A percentile compares a stretch with the other conserved stretches of the same genome.
These are phyloP conservation scores for Vulpes lagopus DNA, from an alignment of 2,113 vertebrate species.

Conservation along the genomic window DNA sequence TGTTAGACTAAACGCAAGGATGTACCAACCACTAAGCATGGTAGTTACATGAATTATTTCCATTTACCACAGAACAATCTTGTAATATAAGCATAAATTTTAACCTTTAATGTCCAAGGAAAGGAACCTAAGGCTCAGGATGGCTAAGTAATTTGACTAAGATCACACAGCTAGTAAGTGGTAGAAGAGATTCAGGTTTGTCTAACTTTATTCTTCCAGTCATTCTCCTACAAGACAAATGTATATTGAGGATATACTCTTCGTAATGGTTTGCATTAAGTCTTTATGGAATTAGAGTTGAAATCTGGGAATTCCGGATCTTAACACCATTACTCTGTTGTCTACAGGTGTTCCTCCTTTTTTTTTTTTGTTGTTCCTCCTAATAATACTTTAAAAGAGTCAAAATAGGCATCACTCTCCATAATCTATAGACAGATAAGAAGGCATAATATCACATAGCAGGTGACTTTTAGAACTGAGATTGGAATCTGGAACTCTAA, in stretches of 20 bases:
- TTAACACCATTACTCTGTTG: background rate
- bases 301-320: background rate
- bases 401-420: background rate
- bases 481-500: background rate
- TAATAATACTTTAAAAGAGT: background rate
- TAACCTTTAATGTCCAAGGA: background rate
- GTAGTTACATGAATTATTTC: background rate
- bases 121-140: background rate
- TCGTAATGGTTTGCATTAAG: background rate
- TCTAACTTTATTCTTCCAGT: background rate
- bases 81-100: conserved; percentile 10
- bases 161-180: background rate
- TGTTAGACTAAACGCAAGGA: background rate
- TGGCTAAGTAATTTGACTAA: background rate
- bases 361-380: background rate
- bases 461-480: background rate
- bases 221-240: background rate
- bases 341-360: background rate
- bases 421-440: background rate
- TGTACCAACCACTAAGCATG: background rate
- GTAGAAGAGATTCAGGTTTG: background rate
- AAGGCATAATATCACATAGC: background rate
- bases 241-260: background rate
- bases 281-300: background rate
- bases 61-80: background rate